Base-by-base conservation (phyloP, 2,888 invertebrate genomes). In the Macaria notata region DNA sequence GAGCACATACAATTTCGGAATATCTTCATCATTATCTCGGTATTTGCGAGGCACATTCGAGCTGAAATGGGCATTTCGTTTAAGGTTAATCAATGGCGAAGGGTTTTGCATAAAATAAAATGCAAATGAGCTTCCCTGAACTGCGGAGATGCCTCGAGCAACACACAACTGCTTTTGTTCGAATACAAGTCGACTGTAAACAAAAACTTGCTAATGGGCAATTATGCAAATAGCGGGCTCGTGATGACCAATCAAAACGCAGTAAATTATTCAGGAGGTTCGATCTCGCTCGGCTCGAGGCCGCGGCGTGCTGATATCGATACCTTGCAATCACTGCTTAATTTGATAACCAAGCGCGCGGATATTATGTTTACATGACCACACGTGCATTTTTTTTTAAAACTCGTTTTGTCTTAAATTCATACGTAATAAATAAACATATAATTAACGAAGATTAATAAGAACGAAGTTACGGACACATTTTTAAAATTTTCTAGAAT, bases 201-300 rank as follows among this genome's bases (percentile, higher is more conserved):
- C 83, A 87, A 88, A 86, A 87, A 85, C 83, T 83, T 81, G 79
- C 81, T 83, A 86, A 86, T 85, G 81, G 84, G 69, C 83, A 82
- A 86, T 88, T 88, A 87, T 88, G 86, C 78, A 85, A 85, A 89
- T 87, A 72, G 52, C 68, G 63, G 66, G 69, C 72, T 75, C 76
- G 76, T 74, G 81, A 83, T 83, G 83, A 85, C 81, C 86, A 84
- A 86, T 88, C 86, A 84, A 86, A 88, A 83, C 77, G 81, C 79
- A 79, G 79, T 87, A 82, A 88, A 87, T 88, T 82, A 87, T 88
- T 86, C 86, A 81, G 67, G 57, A 68, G 75, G 69, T 75, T 71
- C 75, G 73, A 78, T 73, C 72, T 70, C 69, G 79, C 79, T 71
- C 54, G 66, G 79, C 79, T 71, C 54, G 66, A 65, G 71, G 78